These are phyloP conservation scores for Nymphalis c-album DNA, from an alignment of 2,888 invertebrate genomes.

Conservation along the genomic window DNA sequence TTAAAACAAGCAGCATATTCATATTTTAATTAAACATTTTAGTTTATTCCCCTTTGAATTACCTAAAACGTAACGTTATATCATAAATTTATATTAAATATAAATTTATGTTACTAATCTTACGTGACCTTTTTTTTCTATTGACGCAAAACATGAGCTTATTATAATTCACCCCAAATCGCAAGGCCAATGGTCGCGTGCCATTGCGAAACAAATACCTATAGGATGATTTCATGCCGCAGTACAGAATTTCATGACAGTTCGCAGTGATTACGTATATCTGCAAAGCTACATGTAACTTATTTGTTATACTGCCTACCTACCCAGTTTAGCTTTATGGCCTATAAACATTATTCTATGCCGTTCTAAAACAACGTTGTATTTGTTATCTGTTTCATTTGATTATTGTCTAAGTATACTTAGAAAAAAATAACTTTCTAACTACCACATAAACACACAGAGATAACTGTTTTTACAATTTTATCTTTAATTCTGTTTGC, in stretches of 20 bases:
- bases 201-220: conserved; percentile 36
- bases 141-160: conserved; percentile 20
- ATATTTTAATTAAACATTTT: neutral
- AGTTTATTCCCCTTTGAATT: no score
- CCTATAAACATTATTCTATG: no score
- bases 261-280: conserved; percentile 29
- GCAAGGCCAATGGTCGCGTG: conserved; percentile 44
- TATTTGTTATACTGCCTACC: conserved; percentile 2
- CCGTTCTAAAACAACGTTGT: no score
- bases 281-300: conserved; percentile 28
- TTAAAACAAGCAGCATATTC: conserved; percentile 15
- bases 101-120: neutral
- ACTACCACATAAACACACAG: no score
- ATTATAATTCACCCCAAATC: conserved; percentile 28
- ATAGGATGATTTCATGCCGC: conserved; percentile 40
- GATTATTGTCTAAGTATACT: no score
- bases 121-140: conserved; percentile 15
- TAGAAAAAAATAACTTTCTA: no score
- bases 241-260: conserved; percentile 41
- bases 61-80: no score
- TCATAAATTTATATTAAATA: neutral
- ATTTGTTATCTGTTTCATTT: no score
- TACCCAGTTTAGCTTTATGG: no score
- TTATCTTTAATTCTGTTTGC: neutral
- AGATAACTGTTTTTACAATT: no score